A percentile compares a stretch with the other conserved stretches of the same genome.
Evolutionary conservation across 2,113 vertebrate species (phyloP).

Genomic region (Istiophorus platypterus): DNA sequence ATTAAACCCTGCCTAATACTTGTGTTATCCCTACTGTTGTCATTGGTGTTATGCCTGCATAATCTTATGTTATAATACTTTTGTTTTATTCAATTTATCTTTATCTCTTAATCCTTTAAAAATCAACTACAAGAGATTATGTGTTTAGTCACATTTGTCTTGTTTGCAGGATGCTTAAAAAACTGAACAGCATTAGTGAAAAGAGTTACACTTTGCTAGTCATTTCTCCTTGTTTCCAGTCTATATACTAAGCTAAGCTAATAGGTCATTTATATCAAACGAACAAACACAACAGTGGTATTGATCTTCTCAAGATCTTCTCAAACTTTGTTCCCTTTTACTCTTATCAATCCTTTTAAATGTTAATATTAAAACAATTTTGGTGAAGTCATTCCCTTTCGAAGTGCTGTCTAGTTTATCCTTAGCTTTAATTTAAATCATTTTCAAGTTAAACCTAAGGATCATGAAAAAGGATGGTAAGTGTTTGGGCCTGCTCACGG

Average conservation of each 20-base stretch:
- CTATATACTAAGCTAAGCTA: background rate
- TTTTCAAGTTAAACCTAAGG: too few species aligned
- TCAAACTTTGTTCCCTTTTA: background rate
- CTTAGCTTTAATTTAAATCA: too few species aligned
- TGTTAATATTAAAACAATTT: too few species aligned
- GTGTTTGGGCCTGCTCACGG: too few species aligned
- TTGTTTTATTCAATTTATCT: constrained; percentile 17
- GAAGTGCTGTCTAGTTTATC: too few species aligned
- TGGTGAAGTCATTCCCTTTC: too few species aligned
- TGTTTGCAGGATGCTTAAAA: background rate
- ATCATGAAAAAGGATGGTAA: too few species aligned
- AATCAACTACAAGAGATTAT: constrained; percentile 12
- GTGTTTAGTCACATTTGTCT: background rate
- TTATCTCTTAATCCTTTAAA: constrained; percentile 24
- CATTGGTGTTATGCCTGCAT: background rate
- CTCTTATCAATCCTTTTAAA: background rate
- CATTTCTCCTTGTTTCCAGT: background rate
- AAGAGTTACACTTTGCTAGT: too few species aligned
- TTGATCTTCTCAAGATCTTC: background rate
- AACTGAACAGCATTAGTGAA: constrained; percentile 1
- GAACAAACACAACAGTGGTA: too few species aligned
- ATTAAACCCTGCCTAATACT: constrained; percentile 45
- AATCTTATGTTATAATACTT: constrained; percentile 28
- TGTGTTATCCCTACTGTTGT: constrained; percentile 37
- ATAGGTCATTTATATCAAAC: too few species aligned